phyloP scores from a whole-genome alignment of 2,888 invertebrate species.

The Platerodrilus igneus region DNA sequence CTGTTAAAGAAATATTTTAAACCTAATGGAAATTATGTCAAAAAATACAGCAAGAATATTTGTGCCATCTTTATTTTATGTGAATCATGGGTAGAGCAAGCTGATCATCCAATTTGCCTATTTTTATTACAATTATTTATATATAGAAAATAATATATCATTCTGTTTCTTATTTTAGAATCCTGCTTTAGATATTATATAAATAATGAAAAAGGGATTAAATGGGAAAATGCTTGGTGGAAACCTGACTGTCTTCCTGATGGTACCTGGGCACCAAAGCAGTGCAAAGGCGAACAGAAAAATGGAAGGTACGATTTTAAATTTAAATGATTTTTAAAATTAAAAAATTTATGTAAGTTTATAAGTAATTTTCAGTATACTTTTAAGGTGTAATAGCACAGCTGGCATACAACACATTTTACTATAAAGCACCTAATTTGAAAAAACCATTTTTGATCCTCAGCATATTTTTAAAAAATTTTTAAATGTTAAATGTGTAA shows the following conservation, averaged over 20 bases:
- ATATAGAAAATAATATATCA: too few relatives aligned
- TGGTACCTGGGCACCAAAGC: constrained; percentile 58
- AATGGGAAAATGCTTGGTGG: constrained; percentile 26
- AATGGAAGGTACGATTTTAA: constrained; percentile 52
- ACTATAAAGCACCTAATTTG: neutral
- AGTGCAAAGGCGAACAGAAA: constrained; percentile 61
- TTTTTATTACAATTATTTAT: too few relatives aligned
- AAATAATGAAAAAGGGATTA: constrained; percentile 7
- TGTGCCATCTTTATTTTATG: too few relatives aligned
- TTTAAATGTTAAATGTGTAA: too few relatives aligned
- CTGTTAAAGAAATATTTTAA: too few relatives aligned
- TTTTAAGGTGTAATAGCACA: too few relatives aligned
- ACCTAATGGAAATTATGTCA: too few relatives aligned
- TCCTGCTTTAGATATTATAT: constrained; percentile 27
- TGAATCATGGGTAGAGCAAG: too few relatives aligned
- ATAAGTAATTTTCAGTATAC: neutral
- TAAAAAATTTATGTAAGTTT: constrained; percentile 4
- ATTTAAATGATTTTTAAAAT: neutral
- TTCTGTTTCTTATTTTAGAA: constrained; percentile 15
- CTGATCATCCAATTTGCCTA: too few relatives aligned
- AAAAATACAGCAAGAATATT: too few relatives aligned
- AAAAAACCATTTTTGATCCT: too few relatives aligned
- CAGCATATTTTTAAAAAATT: too few relatives aligned
- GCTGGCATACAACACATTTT: neutral
- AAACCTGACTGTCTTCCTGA: constrained; percentile 54